These are phyloP conservation scores for Dolichoris vasculosae DNA, from an alignment of 1,140 invertebrate species.

Conservation along the genomic window DNA sequence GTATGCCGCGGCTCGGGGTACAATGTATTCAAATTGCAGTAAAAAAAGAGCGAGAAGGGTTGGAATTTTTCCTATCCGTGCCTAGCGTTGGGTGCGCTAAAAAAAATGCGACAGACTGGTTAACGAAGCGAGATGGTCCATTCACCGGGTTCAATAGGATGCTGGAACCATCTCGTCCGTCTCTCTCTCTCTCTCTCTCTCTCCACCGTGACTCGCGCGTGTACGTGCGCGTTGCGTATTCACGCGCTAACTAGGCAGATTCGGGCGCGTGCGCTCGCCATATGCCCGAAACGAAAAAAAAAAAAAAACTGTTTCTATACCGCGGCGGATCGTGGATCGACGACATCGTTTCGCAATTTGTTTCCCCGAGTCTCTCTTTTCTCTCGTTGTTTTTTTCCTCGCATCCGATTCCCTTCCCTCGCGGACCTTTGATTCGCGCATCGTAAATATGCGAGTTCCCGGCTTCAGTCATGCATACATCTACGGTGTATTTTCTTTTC, in stretches of 20 bases:
- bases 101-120: slow-evolving; percentile 73
- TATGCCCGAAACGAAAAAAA: slow-evolving; percentile 40
- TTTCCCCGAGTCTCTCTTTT: slow-evolving; percentile 18
- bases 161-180: slow-evolving; percentile 61
- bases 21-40: slow-evolving; percentile 74
- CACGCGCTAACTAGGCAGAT: slow-evolving; percentile 52
- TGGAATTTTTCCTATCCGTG: slow-evolving; percentile 63
- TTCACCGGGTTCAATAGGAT: slow-evolving; percentile 73
- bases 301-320: slow-evolving; percentile 28
- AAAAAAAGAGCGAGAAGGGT: slow-evolving; percentile 65
- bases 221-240: slow-evolving; percentile 31
- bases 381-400: not conserved
- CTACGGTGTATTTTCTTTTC: slow-evolving; percentile 1
- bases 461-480: not conserved
- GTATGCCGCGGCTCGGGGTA: slow-evolving; percentile 65
- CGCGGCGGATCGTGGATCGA: not conserved
- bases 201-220: slow-evolving; percentile 25
- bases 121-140: slow-evolving; percentile 75
- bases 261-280: slow-evolving; percentile 18
- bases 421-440: slow-evolving; percentile 20
- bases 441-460: not conserved
- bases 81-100: slow-evolving; percentile 55
- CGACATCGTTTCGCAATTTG: slow-evolving; percentile 34
- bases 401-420: not conserved
- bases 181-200: slow-evolving; percentile 50